A percentile compares a stretch with the other conserved stretches of the same genome.
These are phyloP conservation scores for Psix sp. DNA, from an alignment of 1,140 invertebrate species.

Conservation along the genomic window DNA sequence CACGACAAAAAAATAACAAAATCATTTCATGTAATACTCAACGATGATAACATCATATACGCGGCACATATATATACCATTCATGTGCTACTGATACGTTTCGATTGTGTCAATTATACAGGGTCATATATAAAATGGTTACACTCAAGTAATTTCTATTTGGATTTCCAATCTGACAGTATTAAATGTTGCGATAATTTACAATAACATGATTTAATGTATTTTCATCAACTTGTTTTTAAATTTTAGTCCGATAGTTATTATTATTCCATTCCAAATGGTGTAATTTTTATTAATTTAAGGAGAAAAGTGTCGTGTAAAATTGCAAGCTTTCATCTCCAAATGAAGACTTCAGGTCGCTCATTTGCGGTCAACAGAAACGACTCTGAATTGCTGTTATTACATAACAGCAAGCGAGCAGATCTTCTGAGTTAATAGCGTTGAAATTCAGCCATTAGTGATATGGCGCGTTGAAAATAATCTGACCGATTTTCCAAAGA, in stretches of 20 bases:
- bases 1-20: background rate
- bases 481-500: constrained; percentile 62
- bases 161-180: too few relatives aligned
- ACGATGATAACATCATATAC: too few relatives aligned
- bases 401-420: constrained; percentile 62
- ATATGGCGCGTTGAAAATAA: constrained; percentile 38
- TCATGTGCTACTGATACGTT: too few relatives aligned
- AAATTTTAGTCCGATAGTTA: too few relatives aligned
- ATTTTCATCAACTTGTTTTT: too few relatives aligned
- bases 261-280: background rate
- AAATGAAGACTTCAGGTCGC: constrained; percentile 57
- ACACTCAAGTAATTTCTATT: too few relatives aligned
- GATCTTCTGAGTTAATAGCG: constrained; percentile 61
- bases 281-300: background rate
- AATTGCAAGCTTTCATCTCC: constrained; percentile 46
- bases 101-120: too few relatives aligned
- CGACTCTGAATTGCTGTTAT: constrained; percentile 64
- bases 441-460: constrained; percentile 60
- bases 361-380: constrained; percentile 53
- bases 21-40: too few relatives aligned
- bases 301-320: constrained; percentile 16
- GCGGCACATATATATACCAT: too few relatives aligned
- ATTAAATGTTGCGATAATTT: too few relatives aligned
- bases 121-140: too few relatives aligned
- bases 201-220: too few relatives aligned